A percentile compares a stretch with the other conserved stretches of the same genome.
phyloP scores from a whole-genome alignment of 2,888 invertebrate species.

The Drosophila kanekoi region DNA sequence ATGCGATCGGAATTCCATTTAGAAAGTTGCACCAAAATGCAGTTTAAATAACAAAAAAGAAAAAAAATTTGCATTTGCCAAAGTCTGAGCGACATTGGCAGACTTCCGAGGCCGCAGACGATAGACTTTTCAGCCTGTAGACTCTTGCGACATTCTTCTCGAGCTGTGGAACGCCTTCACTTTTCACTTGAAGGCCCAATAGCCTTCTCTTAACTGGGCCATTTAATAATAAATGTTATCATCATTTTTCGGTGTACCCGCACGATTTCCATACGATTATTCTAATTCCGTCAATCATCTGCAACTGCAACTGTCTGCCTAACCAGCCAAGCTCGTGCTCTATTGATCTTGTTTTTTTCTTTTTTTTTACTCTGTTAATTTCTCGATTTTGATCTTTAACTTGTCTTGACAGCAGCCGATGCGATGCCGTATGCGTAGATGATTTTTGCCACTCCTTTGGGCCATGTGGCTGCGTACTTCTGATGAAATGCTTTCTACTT shows the following conservation, averaged over 20 bases:
- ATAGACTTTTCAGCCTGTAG: slow-evolving; percentile 12
- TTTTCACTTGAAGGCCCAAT: slow-evolving; percentile 62
- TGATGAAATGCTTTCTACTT: slow-evolving; percentile 82
- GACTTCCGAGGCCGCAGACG: slow-evolving; percentile 21
- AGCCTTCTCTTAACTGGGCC: slow-evolving; percentile 72
- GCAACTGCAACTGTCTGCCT: slow-evolving; percentile 67
- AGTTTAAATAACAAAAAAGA: slow-evolving; percentile 41
- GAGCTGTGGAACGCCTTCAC: slow-evolving; percentile 68
- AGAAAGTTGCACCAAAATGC: slow-evolving; percentile 70
- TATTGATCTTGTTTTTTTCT: slow-evolving; percentile 65
- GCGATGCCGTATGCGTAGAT: slow-evolving; percentile 46
- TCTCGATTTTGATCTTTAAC: slow-evolving; percentile 80
- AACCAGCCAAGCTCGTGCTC: slow-evolving; percentile 49
- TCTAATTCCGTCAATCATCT: slow-evolving; percentile 83
- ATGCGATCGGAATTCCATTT: slow-evolving; percentile 73
- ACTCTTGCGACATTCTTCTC: slow-evolving; percentile 74
- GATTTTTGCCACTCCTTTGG: slow-evolving; percentile 76
- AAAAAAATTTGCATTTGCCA: slow-evolving; percentile 75
- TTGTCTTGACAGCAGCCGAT: slow-evolving; percentile 63
- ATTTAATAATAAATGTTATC: slow-evolving; percentile 73
- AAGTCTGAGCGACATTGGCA: slow-evolving; percentile 68
- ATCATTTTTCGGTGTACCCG: slow-evolving; percentile 22
- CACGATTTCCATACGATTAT: slow-evolving; percentile 72
- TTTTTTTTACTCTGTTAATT: slow-evolving; percentile 34
- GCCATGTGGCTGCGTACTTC: slow-evolving; percentile 50